These are phyloP conservation scores for Cryptus armator DNA, from an alignment of 2,888 invertebrate genomes.

Conservation along the genomic window DNA sequence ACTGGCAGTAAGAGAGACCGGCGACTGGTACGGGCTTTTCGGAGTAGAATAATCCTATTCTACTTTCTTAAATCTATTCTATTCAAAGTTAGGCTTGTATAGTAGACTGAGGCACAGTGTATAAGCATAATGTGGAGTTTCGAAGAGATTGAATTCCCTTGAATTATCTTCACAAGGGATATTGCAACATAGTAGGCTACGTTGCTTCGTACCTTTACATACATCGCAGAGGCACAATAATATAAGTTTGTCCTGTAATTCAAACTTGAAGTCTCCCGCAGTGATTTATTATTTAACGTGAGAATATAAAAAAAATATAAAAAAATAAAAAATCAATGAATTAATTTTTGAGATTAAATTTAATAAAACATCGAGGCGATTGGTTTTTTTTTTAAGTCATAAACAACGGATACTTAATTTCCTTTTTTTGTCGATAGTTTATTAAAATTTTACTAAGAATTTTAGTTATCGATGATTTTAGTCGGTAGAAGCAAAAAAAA, in stretches of 20 bases:
- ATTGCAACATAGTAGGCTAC: no score
- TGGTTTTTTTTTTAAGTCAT: background rate
- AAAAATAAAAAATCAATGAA: background rate
- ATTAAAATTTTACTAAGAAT: background rate
- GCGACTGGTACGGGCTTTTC: conserved; percentile 45
- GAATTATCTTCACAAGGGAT: conserved; percentile 2
- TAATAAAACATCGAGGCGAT: background rate
- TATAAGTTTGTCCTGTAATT: no score
- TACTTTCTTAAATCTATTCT: conserved; percentile 50
- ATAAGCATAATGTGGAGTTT: background rate
- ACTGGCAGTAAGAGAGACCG: conserved; percentile 21
- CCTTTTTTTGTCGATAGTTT: background rate
- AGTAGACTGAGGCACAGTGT: conserved; percentile 25
- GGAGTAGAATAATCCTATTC: conserved; percentile 61
- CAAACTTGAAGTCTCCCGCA: background rate
- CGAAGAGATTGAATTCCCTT: background rate
- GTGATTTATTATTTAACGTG: background rate
- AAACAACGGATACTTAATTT: background rate
- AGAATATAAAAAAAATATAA: background rate
- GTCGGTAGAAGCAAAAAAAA: background rate
- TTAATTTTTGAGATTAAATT: background rate
- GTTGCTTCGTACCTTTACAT: background rate
- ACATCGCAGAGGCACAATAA: no score
- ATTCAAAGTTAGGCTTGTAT: conserved; percentile 40
- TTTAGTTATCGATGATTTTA: background rate